phyloP scores from a whole-genome alignment of 2,113 vertebrate species.

The Microtus oregoni region DNA sequence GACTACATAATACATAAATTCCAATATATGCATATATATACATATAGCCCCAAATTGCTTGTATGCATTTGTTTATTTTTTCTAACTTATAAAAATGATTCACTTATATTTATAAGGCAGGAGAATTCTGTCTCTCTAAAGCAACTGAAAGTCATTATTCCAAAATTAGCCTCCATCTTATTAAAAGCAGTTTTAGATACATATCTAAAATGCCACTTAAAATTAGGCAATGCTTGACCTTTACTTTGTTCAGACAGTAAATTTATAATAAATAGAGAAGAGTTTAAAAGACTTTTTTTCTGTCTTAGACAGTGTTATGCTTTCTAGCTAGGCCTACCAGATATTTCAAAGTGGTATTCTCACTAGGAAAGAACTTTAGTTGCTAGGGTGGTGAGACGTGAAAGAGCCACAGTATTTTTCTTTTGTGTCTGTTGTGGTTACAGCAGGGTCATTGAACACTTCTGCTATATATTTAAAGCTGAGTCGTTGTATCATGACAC shows the following conservation, averaged over 20 bases:
- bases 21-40: neutral
- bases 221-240: neutral
- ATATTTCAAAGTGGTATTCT: neutral
- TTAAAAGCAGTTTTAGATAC: neutral
- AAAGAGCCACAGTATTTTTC: neutral
- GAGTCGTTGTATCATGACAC: neutral
- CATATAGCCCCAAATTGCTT: neutral
- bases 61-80: neutral
- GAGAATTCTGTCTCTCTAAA: neutral
- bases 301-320: neutral
- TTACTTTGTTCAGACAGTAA: neutral
- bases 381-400: neutral
- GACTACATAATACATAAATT: neutral
- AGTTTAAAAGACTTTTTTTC: neutral
- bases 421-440: neutral
- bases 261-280: neutral
- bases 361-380: neutral
- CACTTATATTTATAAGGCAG: neutral
- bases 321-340: neutral
- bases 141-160: neutral
- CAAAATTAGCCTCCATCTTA: constrained; percentile 32
- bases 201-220: neutral
- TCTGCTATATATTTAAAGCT: neutral
- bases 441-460: neutral
- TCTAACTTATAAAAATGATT: neutral